Base-by-base conservation (phyloP, 1,140 invertebrate genomes). In the Eciton burchellii region DNA sequence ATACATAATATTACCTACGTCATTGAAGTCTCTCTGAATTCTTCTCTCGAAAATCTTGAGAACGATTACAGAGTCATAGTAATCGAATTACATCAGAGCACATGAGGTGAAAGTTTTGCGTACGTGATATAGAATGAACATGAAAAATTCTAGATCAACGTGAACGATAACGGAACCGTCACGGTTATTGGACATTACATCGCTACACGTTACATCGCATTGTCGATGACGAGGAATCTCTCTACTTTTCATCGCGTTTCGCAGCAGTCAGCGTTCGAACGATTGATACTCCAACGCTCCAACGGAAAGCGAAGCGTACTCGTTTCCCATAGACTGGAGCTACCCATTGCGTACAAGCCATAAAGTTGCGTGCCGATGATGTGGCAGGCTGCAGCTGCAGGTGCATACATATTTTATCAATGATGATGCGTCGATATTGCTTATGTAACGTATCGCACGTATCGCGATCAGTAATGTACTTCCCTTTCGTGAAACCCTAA, bases 351-450 rank as follows among this genome's bases (percentile, higher is more conserved):
- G 54, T 16, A 70, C 57, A 11, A 24, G 62, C n/a, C 26, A 45
- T 57, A 70, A 56, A 35, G 41, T 57, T 56, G 14, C n/a, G 11
- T 47, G 26, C 29, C n/a, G 29, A 45, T 56, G 63, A 79, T 63
- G 63, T 79, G 74, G 62, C 63, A 56, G 29, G 49, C 24, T 45
- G 11, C 41, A 43, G 29, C 19, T 47, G 60, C 74, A 70, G 74
- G 63, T 77, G 62, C 47, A 9, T 70, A 43, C 35, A 41, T 79
- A 41, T 47, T 62, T 29, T 74, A 12, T 74, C 72, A 74, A 74
- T 74, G 72, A 74, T 62, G 6, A 60, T 63, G 14, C 72, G n/a
- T 74, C 62, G 57, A 63, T 41, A 74, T 29, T 49, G 57, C 62
- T n/a, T 49, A 19, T 24, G 26, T 63, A 63, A 62, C n/a, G 29